phyloP scores from a whole-genome alignment of 1,140 invertebrate genomes.

The Hydropsyche tenuis region DNA sequence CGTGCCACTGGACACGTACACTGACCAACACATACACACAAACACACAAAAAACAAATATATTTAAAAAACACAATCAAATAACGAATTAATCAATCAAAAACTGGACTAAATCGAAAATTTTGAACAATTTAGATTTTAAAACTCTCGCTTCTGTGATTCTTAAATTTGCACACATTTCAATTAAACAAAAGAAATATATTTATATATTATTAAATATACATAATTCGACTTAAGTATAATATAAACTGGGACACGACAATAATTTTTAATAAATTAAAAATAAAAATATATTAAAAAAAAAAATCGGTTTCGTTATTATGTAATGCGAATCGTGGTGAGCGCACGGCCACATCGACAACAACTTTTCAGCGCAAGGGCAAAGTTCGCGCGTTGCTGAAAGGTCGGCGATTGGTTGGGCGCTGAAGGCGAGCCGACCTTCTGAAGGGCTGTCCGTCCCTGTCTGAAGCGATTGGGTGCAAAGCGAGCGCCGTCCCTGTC shows the following conservation, averaged over 20 bases:
- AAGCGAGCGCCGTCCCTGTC: conserved; percentile 44
- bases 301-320: conserved; percentile 36
- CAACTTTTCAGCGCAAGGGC: conserved; percentile 6
- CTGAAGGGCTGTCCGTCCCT: conserved; percentile 41
- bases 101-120: too few species aligned
- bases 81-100: too few species aligned
- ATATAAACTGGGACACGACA: conserved; percentile 10
- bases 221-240: background rate
- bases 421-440: background rate
- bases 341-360: background rate
- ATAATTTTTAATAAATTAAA: conserved; percentile 22
- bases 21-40: conserved; percentile 32
- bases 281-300: conserved; percentile 24
- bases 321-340: conserved; percentile 47
- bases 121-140: background rate
- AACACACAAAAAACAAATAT: conserved; percentile 34
- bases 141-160: conserved; percentile 15
- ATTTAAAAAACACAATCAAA: conserved; percentile 6
- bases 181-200: conserved; percentile 16
- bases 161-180: conserved; percentile 1
- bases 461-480: conserved; percentile 15
- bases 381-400: too few species aligned
- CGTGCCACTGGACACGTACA: conserved; percentile 49
- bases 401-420: conserved; percentile 36
- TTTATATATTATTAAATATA: conserved; percentile 7